Evolutionary conservation across 1,140 invertebrate species (phyloP), one percentile per base, ranked within the genome.

Genomic region (Bombus affinis): DNA sequence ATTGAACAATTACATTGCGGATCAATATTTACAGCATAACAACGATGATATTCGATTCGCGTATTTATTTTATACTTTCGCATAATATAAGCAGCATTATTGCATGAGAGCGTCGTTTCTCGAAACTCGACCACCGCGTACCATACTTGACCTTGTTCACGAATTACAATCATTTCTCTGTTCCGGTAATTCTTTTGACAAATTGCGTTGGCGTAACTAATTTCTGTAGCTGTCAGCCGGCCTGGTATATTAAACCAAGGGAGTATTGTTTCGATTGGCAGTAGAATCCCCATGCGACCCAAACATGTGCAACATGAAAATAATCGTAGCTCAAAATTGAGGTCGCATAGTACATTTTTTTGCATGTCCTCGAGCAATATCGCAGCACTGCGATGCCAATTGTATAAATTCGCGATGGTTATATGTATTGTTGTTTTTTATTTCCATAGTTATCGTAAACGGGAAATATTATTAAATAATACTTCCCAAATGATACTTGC

Each of bases 201-300:
- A 68, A 79, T 53, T 78, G 15, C 62, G 28, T 44, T 62, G n/a
- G 59, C 39, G 39, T 39, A 78, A 76, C 74, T 76, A 76, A 65
- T 66, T 78, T 32, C 39, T 28, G 5, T 65, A 59, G 15, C 74
- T 76, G 74, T 76, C 74, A 59, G 28, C 74, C 32, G 35, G 25
- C 8, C 35, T 15, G 74, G 6, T 44, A 47, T 44, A 42, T 73
- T 32, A 47, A 73, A 32, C 71, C 13, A 22, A 15, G 42, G 28
- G 28, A 15, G n/a, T 4, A 47, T 47, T 10, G 71, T 73, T 44
- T 32, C 71, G 42, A 73, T 47, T 32, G 28, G 9, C 18, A 47
- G 15, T n/a, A 28, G 35, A 39, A 71, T 71, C 68, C 35, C 37
- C 10, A 32, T 47, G 28, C 42, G 39, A 32, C 57, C 47, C 18